phyloP scores from a whole-genome alignment of 1,140 invertebrate genomes.

The Drosophila watanabei region DNA sequence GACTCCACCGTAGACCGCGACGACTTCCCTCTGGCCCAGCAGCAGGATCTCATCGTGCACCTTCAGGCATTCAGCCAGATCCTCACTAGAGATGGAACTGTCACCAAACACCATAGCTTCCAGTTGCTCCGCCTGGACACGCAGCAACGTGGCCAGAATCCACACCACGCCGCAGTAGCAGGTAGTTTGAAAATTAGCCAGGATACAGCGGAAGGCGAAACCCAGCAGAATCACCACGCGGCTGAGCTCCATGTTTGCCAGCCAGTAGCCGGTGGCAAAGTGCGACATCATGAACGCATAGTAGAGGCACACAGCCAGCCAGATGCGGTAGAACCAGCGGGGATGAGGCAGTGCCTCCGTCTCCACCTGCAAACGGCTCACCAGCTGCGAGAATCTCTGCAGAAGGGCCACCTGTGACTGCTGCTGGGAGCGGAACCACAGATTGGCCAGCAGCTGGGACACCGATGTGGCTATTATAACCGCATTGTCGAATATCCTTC shows the following conservation, averaged over 20 bases:
- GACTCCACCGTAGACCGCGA: conserved; percentile 43
- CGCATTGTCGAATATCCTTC: conserved; percentile 45
- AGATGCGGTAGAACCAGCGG: conserved; percentile 26
- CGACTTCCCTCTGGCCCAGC: conserved; percentile 40
- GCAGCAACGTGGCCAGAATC: conserved; percentile 15
- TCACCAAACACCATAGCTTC: neutral
- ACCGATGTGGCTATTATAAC: conserved; percentile 36
- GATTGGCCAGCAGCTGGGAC: conserved; percentile 47
- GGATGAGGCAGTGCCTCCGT: neutral
- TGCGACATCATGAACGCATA: neutral
- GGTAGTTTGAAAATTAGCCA: conserved; percentile 38
- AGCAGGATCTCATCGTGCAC: conserved; percentile 45
- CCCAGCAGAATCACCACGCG: conserved; percentile 24
- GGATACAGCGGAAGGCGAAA: conserved; percentile 28
- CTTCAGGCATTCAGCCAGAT: conserved; percentile 12
- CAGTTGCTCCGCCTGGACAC: conserved; percentile 26
- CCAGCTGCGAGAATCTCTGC: conserved; percentile 14
- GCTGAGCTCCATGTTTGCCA: neutral
- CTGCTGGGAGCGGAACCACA: conserved; percentile 53
- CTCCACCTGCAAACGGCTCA: conserved; percentile 5
- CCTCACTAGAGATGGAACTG: neutral
- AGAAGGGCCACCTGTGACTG: conserved; percentile 27
- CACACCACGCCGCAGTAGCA: conserved; percentile 46
- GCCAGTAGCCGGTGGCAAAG: conserved; percentile 2
- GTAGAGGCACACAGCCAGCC: conserved; percentile 8